These are phyloP conservation scores for Strigamia crassipes DNA, from an alignment of 2,888 invertebrate genomes.

Conservation along the genomic window DNA sequence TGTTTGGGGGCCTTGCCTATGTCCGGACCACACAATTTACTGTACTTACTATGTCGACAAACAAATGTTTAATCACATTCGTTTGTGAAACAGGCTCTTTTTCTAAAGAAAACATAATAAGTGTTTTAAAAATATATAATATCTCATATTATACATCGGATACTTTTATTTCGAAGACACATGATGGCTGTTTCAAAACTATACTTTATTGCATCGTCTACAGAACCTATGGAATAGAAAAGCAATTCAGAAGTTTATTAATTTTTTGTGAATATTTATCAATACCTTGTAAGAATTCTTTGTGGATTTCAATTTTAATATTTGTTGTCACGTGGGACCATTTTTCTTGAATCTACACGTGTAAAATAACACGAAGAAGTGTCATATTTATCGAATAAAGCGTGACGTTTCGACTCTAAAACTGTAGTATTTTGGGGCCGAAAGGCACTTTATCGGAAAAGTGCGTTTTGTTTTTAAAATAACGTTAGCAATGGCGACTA, in stretches of 20 bases:
- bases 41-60: neutral
- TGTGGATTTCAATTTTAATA: neutral
- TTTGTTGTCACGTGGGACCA: neutral
- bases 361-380: too few species aligned
- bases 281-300: neutral
- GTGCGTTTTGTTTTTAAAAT: too few species aligned
- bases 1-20: too few species aligned
- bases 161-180: neutral
- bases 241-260: neutral
- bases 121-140: neutral
- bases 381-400: too few species aligned
- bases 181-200: neutral
- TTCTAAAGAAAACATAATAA: neutral
- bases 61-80: neutral
- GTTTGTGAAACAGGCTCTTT: neutral
- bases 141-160: neutral
- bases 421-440: too few species aligned
- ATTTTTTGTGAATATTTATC: too few species aligned
- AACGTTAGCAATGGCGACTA: too few species aligned
- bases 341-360: slow-evolving; percentile 6
- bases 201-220: neutral
- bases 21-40: too few species aligned
- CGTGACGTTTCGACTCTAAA: too few species aligned
- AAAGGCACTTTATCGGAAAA: too few species aligned
- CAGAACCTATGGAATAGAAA: neutral